These are phyloP conservation scores for Scaeva pyrastri DNA, from an alignment of 2,888 invertebrate genomes.

Conservation along the genomic window DNA sequence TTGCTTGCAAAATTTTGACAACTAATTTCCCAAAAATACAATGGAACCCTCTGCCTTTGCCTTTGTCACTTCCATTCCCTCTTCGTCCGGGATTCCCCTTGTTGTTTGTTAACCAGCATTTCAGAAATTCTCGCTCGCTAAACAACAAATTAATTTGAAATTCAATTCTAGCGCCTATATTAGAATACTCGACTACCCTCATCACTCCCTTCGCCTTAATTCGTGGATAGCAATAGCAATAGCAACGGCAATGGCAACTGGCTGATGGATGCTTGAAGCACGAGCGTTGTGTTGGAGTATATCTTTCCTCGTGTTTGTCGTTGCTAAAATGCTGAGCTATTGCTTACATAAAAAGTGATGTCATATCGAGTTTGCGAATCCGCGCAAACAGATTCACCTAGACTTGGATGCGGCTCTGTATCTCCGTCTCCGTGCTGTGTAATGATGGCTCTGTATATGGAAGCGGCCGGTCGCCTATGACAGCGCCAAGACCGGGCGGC, in stretches of 20 bases:
- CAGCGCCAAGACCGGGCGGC: not conserved
- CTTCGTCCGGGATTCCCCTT: not conserved
- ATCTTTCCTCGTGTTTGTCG: conserved; percentile 22
- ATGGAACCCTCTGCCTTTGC: not conserved
- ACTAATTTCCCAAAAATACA: conserved; percentile 22
- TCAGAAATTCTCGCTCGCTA: conserved; percentile 15
- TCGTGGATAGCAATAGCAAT: not conserved
- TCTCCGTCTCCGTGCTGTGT: not conserved
- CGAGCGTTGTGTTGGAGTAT: conserved; percentile 26
- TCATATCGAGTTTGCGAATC: conserved; percentile 69
- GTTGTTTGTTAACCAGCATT: conserved; percentile 25
- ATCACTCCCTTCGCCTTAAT: conserved; percentile 1
- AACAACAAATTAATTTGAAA: conserved; percentile 67
- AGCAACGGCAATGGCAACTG: not conserved
- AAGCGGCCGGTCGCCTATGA: conserved; percentile 29
- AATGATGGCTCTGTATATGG: conserved; percentile 29
- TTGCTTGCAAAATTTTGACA: conserved; percentile 19
- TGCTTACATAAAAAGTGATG: conserved; percentile 73
- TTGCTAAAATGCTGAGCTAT: conserved; percentile 43
- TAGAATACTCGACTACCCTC: conserved; percentile 50
- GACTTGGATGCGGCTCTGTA: conserved; percentile 12
- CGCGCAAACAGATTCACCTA: conserved; percentile 54
- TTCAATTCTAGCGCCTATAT: conserved; percentile 71
- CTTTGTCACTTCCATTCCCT: no score
- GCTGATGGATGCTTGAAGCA: not conserved